Base-by-base conservation (phyloP, 2,113 vertebrate species). In the Procavia capensis region DNA sequence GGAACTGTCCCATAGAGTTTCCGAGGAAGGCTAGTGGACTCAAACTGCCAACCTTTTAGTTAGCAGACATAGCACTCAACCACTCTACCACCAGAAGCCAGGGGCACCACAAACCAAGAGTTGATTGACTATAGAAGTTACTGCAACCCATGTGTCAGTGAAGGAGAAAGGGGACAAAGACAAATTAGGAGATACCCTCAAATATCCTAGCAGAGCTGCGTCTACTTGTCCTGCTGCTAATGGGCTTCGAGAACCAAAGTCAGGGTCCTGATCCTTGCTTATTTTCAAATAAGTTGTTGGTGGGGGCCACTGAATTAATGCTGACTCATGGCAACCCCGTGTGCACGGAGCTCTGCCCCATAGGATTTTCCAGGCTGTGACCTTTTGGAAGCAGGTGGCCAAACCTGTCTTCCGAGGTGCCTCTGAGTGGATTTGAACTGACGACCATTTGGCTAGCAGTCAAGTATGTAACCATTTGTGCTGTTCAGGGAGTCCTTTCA, bases 101-200 rank as follows among this genome's bases (percentile, higher is more conserved):
- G 16, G 9, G 14, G 16, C 45, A 68, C 45, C 59, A 6, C 25
- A 50, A 76, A 7, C 7, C 17, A 41, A 0, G 3, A 84, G 31
- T 0, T 34, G 24, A 24, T 17, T 54, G 45, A 64, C 31, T 7
- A 43, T 11, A 82, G 36, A 85, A 4, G 5, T 20, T 16, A 27
- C 29, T 34, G 7, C 2, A 14, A 78, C n/a, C 31, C 16, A 7
- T 25, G 0, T 19, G 27, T 59, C n/a, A 0, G 24, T 4, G 19
- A 63, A 83, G 39, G 31, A 79, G n/a, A 85, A 11, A 36, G 0
- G 24, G 13, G 13, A 36, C 17, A 43, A 29, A 61, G 54, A 50
- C 66, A 72, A 63, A 36, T 31, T 17, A 79, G 66, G 27, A 57
- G 22, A 2, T 2, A 13, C 45, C 63, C n/a, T 57, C 75, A 47